Evolutionary conservation across 2,888 invertebrate genomes (phyloP), one percentile per base, ranked within the genome.

Genomic region (Hoplodrina ambigua): DNA sequence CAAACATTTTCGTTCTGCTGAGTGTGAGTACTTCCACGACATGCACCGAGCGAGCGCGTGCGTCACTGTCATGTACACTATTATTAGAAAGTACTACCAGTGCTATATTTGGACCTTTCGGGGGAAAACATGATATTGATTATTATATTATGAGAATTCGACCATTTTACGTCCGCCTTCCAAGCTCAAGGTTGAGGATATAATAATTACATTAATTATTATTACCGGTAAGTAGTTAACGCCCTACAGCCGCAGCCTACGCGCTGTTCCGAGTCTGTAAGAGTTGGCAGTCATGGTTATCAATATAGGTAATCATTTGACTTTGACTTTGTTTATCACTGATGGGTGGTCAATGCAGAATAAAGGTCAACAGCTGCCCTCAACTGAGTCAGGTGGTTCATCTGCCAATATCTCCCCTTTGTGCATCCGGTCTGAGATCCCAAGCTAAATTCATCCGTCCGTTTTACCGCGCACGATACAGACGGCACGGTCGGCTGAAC

Each of bases 71-170:
- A 30, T 19, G 50, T 10, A 46, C 17, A 4, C 19, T 50, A 4
- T 10, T 19, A 50, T 20, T 50, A 50, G 50, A 64, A 60, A 59
- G 59, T 59, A 19, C 30, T 58, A 7, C 13, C 17, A 17, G 17
- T 13, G 30, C 1, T 11, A 5, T 33, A 33, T 44, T 19, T 44
- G 19, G 11, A 30, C 30, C 7, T 46, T 60, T 8, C 30, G 19
- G 20, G 53, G n/a, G 15, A n/a, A 52, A 54, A 53, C 20, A 17
- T 20, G 11, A 53, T 25, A 46, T 17, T 46, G 10, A 20, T n/a
- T 13, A 63, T 11, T 13, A 41, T 11, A 19, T 19, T 19, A 19
- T 19, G 19, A 50, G 19, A 19, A 19, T 50, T 64, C 4, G 20
- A 37, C 17, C 13, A 19, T 0, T 13, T 44, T 46, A 17, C 7